Percentiles rank a stretch among this genome's conserved stretches.
phyloP scores from a whole-genome alignment of 2,113 vertebrate species.

The Argyrosomus japonicus region DNA sequence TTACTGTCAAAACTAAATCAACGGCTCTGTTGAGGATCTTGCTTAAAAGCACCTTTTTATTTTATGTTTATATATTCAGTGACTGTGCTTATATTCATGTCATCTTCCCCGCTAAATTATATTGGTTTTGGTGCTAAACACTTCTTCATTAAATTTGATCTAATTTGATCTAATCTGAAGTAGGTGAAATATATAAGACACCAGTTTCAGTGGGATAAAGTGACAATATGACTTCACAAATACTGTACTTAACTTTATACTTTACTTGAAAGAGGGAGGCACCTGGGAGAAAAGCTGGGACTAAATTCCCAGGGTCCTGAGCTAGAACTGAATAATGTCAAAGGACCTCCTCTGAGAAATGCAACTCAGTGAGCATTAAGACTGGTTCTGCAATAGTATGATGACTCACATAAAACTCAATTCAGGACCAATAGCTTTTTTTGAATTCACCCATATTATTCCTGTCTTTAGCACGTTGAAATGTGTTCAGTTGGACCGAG shows the following conservation, averaged over 20 bases:
- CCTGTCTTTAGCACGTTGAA: not conserved
- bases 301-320: not conserved
- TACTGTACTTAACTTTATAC: not conserved
- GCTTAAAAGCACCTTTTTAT: not conserved
- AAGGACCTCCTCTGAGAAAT: not conserved
- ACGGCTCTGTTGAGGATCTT: not conserved
- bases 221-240: not conserved
- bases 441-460: not conserved
- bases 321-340: not conserved
- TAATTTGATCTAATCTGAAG: not conserved
- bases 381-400: not conserved
- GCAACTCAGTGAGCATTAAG: not conserved
- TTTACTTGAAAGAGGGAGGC: not conserved
- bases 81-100: not conserved
- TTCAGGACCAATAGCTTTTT: not conserved
- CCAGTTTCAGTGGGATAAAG: not conserved
- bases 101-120: not conserved
- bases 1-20: not conserved
- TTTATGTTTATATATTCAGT: not conserved
- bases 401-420: not conserved
- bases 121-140: not conserved
- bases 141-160: not conserved
- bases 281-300: not conserved
- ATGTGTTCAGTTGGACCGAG: conserved; percentile 1
- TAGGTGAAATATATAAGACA: not conserved